Conservation (phyloP, 2,888 invertebrate genomes). For the Tachina fera region DNA sequence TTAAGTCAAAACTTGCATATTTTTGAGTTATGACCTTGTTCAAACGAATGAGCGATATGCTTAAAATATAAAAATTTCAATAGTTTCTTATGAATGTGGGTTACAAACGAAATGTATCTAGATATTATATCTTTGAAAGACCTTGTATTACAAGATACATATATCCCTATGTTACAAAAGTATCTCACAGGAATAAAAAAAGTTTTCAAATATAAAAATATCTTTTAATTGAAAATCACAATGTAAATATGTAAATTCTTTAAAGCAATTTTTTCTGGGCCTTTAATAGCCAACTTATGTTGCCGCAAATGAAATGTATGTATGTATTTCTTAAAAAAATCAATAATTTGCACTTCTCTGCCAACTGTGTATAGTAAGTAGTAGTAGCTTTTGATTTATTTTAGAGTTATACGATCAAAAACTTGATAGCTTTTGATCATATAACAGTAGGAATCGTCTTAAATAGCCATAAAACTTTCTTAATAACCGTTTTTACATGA, state of each 20-base stretch:
- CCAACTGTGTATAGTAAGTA: neutral
- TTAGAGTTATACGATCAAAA: slow-evolving; percentile 29
- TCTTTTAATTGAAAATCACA: slow-evolving; percentile 10
- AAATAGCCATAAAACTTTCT: slow-evolving; percentile 66
- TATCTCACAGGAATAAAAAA: neutral
- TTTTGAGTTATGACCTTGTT: too few relatives aligned
- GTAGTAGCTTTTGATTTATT: slow-evolving; percentile 45
- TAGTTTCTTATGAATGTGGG: too few relatives aligned
- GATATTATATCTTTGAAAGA: too few relatives aligned
- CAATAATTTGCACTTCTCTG: neutral
- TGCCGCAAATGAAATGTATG: too few relatives aligned
- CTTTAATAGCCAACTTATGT: neutral
- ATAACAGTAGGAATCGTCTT: slow-evolving; percentile 63
- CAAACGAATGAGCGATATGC: too few relatives aligned
- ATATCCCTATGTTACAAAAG: neutral
- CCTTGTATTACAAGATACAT: neutral
- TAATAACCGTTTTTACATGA: slow-evolving; percentile 63
- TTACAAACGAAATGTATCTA: too few relatives aligned
- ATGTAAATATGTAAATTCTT: neutral
- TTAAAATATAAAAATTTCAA: too few relatives aligned
- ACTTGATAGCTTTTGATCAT: slow-evolving; percentile 46
- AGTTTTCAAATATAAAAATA: too few relatives aligned
- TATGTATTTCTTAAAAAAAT: too few relatives aligned
- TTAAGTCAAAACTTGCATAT: too few relatives aligned
- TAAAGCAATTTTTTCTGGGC: neutral